A percentile compares a stretch with the other conserved stretches of the same genome.
phyloP scores from a whole-genome alignment of 1,140 invertebrate species.

The Orussus abietinus region DNA sequence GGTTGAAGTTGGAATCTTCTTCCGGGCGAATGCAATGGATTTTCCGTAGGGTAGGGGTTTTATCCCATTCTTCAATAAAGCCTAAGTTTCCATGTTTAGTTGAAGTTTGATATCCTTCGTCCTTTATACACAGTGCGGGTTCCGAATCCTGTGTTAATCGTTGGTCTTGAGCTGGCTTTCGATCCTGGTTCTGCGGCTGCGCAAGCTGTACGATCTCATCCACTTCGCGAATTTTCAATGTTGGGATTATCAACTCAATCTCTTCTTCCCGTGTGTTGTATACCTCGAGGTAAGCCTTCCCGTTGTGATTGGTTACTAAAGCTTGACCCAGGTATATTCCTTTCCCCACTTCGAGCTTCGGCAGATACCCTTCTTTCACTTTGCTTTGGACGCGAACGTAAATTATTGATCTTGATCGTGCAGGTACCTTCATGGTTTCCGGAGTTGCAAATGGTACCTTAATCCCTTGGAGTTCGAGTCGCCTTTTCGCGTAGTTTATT shows the following conservation, averaged over 20 bases:
- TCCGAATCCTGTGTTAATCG: too few relatives aligned
- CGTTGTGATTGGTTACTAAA: constrained; percentile 6
- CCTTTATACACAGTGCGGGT: too few relatives aligned
- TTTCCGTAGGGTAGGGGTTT: too few relatives aligned
- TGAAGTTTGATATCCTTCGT: too few relatives aligned
- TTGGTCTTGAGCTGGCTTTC: too few relatives aligned
- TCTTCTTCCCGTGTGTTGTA: constrained; percentile 8
- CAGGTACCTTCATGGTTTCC: constrained; percentile 1
- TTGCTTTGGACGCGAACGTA: not conserved
- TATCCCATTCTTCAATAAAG: too few relatives aligned
- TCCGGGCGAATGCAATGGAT: too few relatives aligned
- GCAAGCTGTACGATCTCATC: too few relatives aligned
- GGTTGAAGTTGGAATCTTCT: too few relatives aligned
- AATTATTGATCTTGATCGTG: not conserved
- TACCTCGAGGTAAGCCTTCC: constrained; percentile 1
- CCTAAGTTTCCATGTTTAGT: too few relatives aligned
- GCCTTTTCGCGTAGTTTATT: constrained; percentile 4
- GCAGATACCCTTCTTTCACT: constrained; percentile 6
- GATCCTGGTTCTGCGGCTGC: too few relatives aligned
- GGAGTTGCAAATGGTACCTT: constrained; percentile 3
- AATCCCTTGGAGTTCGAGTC: not conserved
- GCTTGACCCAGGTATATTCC: constrained; percentile 2
- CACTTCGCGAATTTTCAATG: not conserved
- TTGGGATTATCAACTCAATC: constrained; percentile 8
- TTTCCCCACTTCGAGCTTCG: constrained; percentile 1